phyloP scores from a whole-genome alignment of 2,797 vertebrate genomes.

The Petrocephalus schoutedeni region DNA sequence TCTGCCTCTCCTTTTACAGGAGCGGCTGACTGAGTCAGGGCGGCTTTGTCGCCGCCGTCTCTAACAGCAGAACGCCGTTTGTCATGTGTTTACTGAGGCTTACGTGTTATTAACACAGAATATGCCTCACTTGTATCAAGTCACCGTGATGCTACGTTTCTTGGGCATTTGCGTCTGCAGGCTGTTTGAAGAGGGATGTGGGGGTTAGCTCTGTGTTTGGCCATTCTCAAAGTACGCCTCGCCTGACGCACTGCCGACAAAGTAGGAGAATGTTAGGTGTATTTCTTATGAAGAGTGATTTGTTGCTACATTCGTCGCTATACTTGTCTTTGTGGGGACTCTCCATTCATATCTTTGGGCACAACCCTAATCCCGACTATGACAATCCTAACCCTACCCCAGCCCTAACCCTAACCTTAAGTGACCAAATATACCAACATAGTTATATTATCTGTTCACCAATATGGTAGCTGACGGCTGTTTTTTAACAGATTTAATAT shows the following conservation, averaged over 20 bases:
- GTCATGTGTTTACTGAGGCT: background rate
- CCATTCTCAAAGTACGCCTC: background rate
- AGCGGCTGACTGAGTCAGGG: background rate
- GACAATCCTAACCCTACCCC: background rate
- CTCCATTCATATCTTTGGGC: background rate
- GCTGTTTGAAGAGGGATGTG: background rate
- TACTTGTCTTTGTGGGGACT: too few relatives aligned
- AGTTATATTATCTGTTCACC: too few relatives aligned
- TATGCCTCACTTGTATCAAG: background rate
- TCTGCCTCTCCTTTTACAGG: background rate
- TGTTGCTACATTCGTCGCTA: background rate
- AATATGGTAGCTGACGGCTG: too few relatives aligned
- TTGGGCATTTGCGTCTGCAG: background rate
- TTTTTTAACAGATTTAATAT: too few relatives aligned
- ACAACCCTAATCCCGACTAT: background rate
- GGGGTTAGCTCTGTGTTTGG: background rate
- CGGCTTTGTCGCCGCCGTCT: background rate
- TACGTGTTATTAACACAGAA: background rate
- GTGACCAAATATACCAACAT: too few relatives aligned
- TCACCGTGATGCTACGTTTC: background rate
- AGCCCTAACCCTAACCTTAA: too few relatives aligned
- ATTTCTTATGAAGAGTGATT: background rate
- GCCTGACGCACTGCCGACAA: background rate
- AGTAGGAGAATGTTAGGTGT: background rate
- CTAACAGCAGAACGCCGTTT: background rate